Conservation (phyloP, 2,797 vertebrate species). For the Anguilla obscura region DNA sequence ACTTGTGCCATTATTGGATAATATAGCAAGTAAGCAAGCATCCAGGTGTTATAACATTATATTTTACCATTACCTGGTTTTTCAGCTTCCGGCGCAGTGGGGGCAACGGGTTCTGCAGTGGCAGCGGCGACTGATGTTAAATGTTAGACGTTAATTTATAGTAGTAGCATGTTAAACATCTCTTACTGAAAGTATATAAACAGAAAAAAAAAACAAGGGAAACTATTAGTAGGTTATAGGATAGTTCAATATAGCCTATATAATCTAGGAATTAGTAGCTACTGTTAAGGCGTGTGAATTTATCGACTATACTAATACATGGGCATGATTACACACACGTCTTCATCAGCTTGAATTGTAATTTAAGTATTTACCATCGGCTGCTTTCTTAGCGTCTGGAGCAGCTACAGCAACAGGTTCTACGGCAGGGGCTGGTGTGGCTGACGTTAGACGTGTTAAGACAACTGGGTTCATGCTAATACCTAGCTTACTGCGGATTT, state of each 20-base stretch:
- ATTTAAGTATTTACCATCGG: conserved; percentile 36
- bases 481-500: background rate
- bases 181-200: background rate
- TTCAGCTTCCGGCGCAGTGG: conserved; percentile 4
- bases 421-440: conserved; percentile 22
- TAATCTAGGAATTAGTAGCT: background rate
- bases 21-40: background rate
- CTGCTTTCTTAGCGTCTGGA: background rate
- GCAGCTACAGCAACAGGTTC: background rate
- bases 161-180: background rate
- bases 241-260: background rate
- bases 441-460: conserved; percentile 12
- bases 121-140: conserved; percentile 23
- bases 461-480: background rate
- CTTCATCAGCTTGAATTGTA: background rate
- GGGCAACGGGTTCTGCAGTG: conserved; percentile 32
- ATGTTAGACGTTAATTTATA: conserved; percentile 34
- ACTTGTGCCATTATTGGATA: background rate
- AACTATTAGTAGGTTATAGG: background rate
- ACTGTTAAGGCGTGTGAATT: background rate
- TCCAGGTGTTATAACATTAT: background rate
- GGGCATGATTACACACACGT: background rate
- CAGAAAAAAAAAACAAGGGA: background rate
- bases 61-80: conserved; percentile 6
- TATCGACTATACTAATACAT: background rate